Conservation (phyloP, 2,113 vertebrate genomes). For the Neopipo cinnamomea region DNA sequence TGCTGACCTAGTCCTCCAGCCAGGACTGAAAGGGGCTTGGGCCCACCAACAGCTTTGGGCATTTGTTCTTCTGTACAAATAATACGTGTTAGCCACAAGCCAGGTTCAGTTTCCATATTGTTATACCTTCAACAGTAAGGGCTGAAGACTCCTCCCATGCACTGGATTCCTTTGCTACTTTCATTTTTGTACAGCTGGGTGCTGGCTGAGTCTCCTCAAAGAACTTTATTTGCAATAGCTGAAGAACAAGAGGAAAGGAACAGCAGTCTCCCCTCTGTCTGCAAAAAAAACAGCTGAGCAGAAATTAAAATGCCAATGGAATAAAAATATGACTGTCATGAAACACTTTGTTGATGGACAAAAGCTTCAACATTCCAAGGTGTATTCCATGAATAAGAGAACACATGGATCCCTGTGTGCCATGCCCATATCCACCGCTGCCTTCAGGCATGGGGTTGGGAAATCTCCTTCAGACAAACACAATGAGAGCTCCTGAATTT, state of each 20-base stretch:
- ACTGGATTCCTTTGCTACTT: not conserved
- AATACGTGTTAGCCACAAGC: not conserved
- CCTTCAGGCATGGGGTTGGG: not conserved
- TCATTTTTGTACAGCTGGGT: not conserved
- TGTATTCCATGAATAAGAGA: rapidly evolving
- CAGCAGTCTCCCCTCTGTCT: not conserved
- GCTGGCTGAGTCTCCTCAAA: constrained; percentile 31
- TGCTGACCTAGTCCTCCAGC: not conserved
- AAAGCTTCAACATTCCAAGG: not conserved
- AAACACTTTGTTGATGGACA: not conserved
- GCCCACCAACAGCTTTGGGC: not conserved
- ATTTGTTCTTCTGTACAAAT: not conserved
- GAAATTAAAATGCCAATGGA: not conserved
- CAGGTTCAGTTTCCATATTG: not conserved
- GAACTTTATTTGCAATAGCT: constrained; percentile 64
- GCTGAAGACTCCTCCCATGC: not conserved
- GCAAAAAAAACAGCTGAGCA: not conserved
- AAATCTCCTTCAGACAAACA: not conserved
- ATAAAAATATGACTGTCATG: not conserved
- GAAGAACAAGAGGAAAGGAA: not conserved
- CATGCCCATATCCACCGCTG: rapidly evolving
- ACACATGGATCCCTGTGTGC: not conserved
- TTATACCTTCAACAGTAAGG: not conserved
- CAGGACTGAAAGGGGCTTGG: too few relatives aligned
- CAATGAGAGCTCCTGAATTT: not conserved